Percentiles rank a stretch among this genome's conserved stretches.
phyloP scores from a whole-genome alignment of 2,888 invertebrate species.

The Endotricha flammealis region DNA sequence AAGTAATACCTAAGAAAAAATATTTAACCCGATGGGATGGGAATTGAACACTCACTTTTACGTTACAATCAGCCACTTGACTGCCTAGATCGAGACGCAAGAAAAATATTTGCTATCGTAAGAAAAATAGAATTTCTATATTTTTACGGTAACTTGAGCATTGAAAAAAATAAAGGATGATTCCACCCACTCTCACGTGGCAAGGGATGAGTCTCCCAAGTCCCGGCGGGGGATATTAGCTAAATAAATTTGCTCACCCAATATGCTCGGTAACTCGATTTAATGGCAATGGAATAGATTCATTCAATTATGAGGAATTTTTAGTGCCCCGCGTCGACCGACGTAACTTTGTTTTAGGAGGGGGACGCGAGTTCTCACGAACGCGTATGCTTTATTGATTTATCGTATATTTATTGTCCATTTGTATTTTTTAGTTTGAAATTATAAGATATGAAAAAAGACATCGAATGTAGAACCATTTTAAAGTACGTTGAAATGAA shows the following conservation, averaged over 20 bases:
- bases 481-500: conserved; percentile 1
- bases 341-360: conserved; percentile 74
- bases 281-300: conserved; percentile 78
- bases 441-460: background rate
- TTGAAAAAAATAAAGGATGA: conserved; percentile 11
- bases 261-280: conserved; percentile 78
- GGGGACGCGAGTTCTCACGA: conserved; percentile 68
- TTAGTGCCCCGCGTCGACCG: conserved; percentile 69
- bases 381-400: conserved; percentile 46
- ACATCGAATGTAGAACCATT: too few species aligned
- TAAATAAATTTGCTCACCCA: conserved; percentile 77
- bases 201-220: conserved; percentile 50
- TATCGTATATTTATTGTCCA: conserved; percentile 33
- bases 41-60: too few species aligned
- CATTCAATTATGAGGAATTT: conserved; percentile 78
- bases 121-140: too few species aligned
- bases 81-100: too few species aligned
- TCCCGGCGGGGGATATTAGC: conserved; percentile 70
- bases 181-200: conserved; percentile 22
- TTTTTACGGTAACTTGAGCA: too few species aligned
- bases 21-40: too few species aligned
- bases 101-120: too few species aligned
- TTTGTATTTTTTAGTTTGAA: conserved; percentile 22
- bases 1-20: too few species aligned
- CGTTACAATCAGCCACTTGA: too few species aligned